phyloP scores from a whole-genome alignment of 2,797 vertebrate species.

The Thalassophryne amazonica region DNA sequence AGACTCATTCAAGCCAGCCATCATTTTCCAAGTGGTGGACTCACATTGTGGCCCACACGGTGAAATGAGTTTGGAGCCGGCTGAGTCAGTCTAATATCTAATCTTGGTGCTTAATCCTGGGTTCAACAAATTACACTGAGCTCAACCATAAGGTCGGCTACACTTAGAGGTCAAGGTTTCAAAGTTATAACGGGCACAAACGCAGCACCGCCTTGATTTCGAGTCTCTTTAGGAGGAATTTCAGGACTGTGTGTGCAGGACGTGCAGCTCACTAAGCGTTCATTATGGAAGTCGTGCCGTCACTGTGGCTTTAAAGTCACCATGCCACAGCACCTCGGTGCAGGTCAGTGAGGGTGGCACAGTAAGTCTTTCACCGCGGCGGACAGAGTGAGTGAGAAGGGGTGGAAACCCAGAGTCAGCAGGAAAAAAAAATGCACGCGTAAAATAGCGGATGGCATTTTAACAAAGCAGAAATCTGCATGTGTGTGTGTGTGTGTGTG shows the following conservation, averaged over 20 bases:
- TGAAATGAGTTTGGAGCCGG: neutral
- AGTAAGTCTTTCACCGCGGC: conserved; percentile 35
- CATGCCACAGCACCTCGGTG: conserved; percentile 50
- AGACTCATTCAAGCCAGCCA: neutral
- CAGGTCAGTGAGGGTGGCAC: conserved; percentile 23
- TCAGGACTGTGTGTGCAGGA: neutral
- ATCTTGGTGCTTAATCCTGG: neutral
- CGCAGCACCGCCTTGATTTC: no score
- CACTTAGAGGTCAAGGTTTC: neutral
- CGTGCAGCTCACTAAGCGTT: conserved; percentile 2
- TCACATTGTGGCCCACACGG: neutral
- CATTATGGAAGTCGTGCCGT: conserved; percentile 24
- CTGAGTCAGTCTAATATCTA: neutral
- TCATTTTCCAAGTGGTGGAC: conserved; percentile 3
- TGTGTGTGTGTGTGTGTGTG: conserved; percentile 4
- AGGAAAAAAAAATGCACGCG: conserved; percentile 44
- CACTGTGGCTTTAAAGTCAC: conserved; percentile 17
- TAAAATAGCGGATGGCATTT: conserved; percentile 52
- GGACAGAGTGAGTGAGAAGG: conserved; percentile 11
- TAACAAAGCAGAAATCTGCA: conserved; percentile 19
- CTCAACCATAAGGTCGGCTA: neutral
- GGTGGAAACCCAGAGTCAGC: conserved; percentile 55
- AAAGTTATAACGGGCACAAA: neutral
- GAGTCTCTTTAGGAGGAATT: no score
- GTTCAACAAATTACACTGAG: neutral